These are phyloP conservation scores for Platerodrilus igneus DNA, from an alignment of 2,888 invertebrate genomes.

Conservation along the genomic window DNA sequence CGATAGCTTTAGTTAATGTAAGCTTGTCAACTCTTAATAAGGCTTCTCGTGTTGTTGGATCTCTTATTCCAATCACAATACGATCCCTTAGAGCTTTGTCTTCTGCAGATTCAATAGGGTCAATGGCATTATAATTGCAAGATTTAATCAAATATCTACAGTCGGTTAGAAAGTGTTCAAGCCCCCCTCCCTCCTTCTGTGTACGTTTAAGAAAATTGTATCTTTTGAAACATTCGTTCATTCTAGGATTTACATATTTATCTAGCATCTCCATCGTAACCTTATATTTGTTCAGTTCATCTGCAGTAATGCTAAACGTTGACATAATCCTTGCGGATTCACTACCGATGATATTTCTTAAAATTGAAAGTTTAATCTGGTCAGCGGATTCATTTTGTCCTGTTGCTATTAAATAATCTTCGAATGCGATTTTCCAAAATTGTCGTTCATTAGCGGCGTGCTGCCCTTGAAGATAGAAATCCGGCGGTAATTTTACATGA, in stretches of 20 bases:
- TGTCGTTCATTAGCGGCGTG: no score
- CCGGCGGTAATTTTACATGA: no score
- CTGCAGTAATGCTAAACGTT: slow-evolving; percentile 3
- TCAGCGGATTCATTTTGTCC: slow-evolving; percentile 23
- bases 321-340: slow-evolving; percentile 26
- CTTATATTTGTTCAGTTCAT: slow-evolving; percentile 13
- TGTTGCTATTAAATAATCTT: slow-evolving; percentile 11
- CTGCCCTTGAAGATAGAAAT: no score
- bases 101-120: slow-evolving; percentile 14
- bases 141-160: slow-evolving; percentile 15
- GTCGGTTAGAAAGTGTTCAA: slow-evolving; percentile 31
- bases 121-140: slow-evolving; percentile 11
- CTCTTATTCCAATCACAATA: no score
- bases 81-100: slow-evolving; percentile 16
- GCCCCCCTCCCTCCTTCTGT: slow-evolving; percentile 27
- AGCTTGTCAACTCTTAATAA: slow-evolving; percentile 26
- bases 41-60: slow-evolving; percentile 24
- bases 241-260: slow-evolving; percentile 27
- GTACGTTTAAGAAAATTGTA: slow-evolving; percentile 27
- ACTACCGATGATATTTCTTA: slow-evolving; percentile 26
- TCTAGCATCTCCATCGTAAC: slow-evolving; percentile 15
- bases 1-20: slow-evolving; percentile 25
- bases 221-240: slow-evolving; percentile 29
- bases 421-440: no score
- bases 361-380: slow-evolving; percentile 24